Percentiles rank a stretch among this genome's conserved stretches.
Evolutionary conservation across 2,113 vertebrate genomes (phyloP).

Genomic region (Ochotona curzoniae): DNA sequence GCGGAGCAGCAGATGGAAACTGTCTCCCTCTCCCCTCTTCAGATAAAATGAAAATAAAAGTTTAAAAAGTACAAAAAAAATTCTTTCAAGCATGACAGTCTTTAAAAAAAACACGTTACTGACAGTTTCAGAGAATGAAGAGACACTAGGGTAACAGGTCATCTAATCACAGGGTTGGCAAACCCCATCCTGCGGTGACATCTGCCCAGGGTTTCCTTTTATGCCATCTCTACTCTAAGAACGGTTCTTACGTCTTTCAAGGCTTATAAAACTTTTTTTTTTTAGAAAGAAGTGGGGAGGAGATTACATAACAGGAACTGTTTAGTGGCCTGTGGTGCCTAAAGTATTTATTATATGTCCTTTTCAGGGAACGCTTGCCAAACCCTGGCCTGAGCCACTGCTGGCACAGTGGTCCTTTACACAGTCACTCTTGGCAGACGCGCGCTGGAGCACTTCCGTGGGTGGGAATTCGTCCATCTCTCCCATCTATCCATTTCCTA

Average conservation of each 20-base stretch:
- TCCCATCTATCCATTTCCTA: neutral
- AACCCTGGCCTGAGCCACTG: neutral
- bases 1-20: too few species aligned
- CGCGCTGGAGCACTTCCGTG: neutral
- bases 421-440: neutral
- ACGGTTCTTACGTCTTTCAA: conserved; percentile 5
- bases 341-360: conserved; percentile 13
- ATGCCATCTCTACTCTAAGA: neutral
- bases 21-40: too few species aligned
- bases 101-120: neutral
- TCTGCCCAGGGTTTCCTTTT: neutral
- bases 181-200: neutral
- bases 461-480: conserved; percentile 19
- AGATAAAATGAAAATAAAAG: too few species aligned
- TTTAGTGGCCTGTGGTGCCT: neutral
- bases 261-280: neutral
- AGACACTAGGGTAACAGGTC: neutral
- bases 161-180: neutral
- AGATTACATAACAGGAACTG: neutral
- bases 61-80: too few species aligned
- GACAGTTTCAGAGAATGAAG: neutral
- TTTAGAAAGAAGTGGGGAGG: neutral
- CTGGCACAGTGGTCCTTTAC: neutral
- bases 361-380: conserved; percentile 1
- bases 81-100: neutral